phyloP scores from a whole-genome alignment of 2,888 invertebrate genomes.

The Leptinotarsa rubiginosa region DNA sequence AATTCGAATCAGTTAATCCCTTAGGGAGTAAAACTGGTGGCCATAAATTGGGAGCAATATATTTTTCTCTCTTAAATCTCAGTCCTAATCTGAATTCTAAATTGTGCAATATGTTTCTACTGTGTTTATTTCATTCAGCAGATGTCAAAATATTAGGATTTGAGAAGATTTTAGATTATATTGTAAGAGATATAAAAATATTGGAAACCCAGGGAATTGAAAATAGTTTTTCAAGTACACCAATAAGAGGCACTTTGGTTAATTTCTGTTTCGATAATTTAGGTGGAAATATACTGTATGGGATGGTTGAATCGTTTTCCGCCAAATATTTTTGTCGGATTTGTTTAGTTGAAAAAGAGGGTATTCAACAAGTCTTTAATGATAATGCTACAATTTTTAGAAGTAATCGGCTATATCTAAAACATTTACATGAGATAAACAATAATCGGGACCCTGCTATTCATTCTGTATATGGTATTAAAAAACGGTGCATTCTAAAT shows the following conservation, averaged over 20 bases:
- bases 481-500: neutral
- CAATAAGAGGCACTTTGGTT: conserved; percentile 17
- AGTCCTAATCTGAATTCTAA: conserved; percentile 10
- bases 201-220: conserved; percentile 14
- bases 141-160: conserved; percentile 14
- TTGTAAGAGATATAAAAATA: conserved; percentile 8
- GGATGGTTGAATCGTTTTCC: neutral
- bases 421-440: conserved; percentile 11
- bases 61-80: conserved; percentile 5
- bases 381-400: conserved; percentile 3
- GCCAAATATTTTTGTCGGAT: conserved; percentile 18
- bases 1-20: conserved; percentile 17
- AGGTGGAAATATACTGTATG: neutral
- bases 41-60: conserved; percentile 18
- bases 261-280: conserved; percentile 17
- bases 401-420: neutral
- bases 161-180: neutral
- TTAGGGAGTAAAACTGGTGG: conserved; percentile 18
- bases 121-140: conserved; percentile 15
- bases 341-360: conserved; percentile 3
- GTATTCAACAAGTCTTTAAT: neutral
- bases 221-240: neutral
- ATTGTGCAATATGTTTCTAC: conserved; percentile 1
- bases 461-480: conserved; percentile 14
- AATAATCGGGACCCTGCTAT: neutral